Evolutionary conservation across 2,888 invertebrate species (phyloP).

Genomic region (Synanthedon formicaeformis): DNA sequence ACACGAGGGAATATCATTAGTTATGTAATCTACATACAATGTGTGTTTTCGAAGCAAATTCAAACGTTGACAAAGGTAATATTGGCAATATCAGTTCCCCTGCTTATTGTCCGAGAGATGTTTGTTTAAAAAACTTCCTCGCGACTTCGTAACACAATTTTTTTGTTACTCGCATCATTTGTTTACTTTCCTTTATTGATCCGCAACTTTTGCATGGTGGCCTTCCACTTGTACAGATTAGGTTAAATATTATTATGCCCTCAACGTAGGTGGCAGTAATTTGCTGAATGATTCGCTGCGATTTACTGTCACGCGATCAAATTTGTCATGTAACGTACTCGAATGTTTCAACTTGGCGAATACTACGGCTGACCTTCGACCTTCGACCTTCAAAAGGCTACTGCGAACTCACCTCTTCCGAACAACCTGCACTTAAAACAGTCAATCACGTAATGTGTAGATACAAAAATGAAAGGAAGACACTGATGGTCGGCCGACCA

Average conservation of each 20-base stretch:
- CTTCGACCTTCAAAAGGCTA: conserved; percentile 41
- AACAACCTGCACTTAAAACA: conserved; percentile 43
- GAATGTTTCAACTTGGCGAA: conserved; percentile 4
- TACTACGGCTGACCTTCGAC: conserved; percentile 48
- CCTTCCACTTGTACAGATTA: conserved; percentile 9
- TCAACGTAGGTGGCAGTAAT: conserved; percentile 17
- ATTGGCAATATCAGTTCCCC: too few relatives aligned
- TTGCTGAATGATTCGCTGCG: conserved; percentile 33
- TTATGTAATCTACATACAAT: too few relatives aligned
- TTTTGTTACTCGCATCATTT: conserved; percentile 1
- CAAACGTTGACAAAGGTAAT: too few relatives aligned
- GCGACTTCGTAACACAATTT: conserved; percentile 1
- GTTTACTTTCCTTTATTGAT: conserved; percentile 2
- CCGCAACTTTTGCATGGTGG: conserved; percentile 5
- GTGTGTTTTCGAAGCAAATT: too few relatives aligned
- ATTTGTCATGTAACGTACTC: conserved; percentile 16
- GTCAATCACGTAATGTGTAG: conserved; percentile 22
- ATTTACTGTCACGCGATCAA: conserved; percentile 36
- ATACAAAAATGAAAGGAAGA: conserved; percentile 41
- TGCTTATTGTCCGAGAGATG: too few relatives aligned
- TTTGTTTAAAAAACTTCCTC: background rate
- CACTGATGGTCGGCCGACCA: conserved; percentile 30
- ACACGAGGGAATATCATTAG: too few relatives aligned
- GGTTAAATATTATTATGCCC: conserved; percentile 4
- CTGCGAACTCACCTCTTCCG: conserved; percentile 54